These are phyloP conservation scores for Hirtodrosophila histrioides DNA, from an alignment of 2,888 invertebrate genomes.

Conservation along the genomic window DNA sequence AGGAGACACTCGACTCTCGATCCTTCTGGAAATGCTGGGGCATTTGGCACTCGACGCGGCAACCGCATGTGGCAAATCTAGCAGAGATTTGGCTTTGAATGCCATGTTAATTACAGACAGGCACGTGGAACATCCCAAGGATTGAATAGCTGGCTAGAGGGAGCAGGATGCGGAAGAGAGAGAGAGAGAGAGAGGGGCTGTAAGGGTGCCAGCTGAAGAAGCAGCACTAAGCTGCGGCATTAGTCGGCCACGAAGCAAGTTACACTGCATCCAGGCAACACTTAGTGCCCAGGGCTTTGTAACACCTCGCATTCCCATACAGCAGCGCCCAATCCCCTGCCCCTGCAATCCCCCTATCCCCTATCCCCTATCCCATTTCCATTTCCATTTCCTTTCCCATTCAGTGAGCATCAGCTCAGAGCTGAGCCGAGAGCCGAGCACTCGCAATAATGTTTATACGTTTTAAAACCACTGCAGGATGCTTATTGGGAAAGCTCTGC, in stretches of 20 bases:
- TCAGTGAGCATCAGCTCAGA: slow-evolving; percentile 30
- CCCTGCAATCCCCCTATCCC: too few relatives aligned
- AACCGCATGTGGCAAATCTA: slow-evolving; percentile 46
- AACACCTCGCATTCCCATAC: background rate
- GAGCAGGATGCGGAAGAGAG: background rate
- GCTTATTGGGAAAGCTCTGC: slow-evolving; percentile 18
- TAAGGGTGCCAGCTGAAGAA: slow-evolving; percentile 1
- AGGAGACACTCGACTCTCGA: slow-evolving; percentile 11
- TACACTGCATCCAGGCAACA: slow-evolving; percentile 41
- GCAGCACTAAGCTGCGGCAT: slow-evolving; percentile 63
- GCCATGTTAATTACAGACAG: slow-evolving; percentile 76
- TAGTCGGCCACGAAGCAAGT: slow-evolving; percentile 56
- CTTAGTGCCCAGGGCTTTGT: slow-evolving; percentile 22
- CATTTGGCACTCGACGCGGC: slow-evolving; percentile 40
- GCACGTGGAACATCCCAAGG: slow-evolving; percentile 7
- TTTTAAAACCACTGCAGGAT: slow-evolving; percentile 45
- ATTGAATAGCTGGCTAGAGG: background rate
- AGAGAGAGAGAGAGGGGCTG: too few relatives aligned
- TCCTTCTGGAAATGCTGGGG: slow-evolving; percentile 4
- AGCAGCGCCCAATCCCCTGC: background rate
- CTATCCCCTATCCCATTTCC: background rate
- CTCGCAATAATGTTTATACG: slow-evolving; percentile 53
- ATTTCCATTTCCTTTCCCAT: slow-evolving; percentile 25
- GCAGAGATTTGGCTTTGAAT: slow-evolving; percentile 71
- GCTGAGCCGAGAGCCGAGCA: slow-evolving; percentile 16